Base-by-base conservation (phyloP, 1,140 invertebrate species). In the Trichonephila clavata region DNA sequence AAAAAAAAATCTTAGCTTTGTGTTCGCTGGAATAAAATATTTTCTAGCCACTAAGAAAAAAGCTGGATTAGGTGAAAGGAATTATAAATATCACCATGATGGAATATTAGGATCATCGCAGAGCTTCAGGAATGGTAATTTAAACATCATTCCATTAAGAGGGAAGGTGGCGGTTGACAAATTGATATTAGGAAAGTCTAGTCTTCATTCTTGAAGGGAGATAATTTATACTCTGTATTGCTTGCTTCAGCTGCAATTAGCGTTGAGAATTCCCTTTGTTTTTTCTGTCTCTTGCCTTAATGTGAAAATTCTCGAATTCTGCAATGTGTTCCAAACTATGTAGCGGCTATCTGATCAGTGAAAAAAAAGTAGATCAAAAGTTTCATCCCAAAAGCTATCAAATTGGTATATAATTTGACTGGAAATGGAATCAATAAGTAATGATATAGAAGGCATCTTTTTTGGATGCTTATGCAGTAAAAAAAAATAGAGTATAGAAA, bases 61-160 rank as follows among this genome's bases (percentile, higher is more conserved):
- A 24, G 24, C n/a, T 27, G 13, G 50, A 27, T 59, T 14, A 60
- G 21, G 57, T 59, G 57, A 59, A 84, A n/a, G 65, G 65, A 61
- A 83, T 84, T 84, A 84, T 84, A 77, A 77, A 32, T 77, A 27
- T 18, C 27, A 13, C 71, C 32, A 3, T 50, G n/a, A 84, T 84
- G 83, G 81, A 24, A 60, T 84, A 84, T 84, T 59, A 18, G 24
- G 57, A 59, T 84, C 83, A 20, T n/a, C 83, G 43, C 24, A 24
- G 50, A 24, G 16, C 18, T 16, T 59, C 24, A 20, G 24, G 32
- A 16, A 60, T 84, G 57, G 50, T n/a, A 84, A 84, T 84, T 84
- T 84, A 60, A 60, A 84, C 43, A 60, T 84, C 83, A 84, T 84
- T 84, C 83, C 57, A 59, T 84, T 84, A 59, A 84, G 57, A 59